Evolutionary conservation across 2,797 vertebrate genomes (phyloP), one percentile per base, ranked within the genome.

Genomic region (Enteromius treurensis): DNA sequence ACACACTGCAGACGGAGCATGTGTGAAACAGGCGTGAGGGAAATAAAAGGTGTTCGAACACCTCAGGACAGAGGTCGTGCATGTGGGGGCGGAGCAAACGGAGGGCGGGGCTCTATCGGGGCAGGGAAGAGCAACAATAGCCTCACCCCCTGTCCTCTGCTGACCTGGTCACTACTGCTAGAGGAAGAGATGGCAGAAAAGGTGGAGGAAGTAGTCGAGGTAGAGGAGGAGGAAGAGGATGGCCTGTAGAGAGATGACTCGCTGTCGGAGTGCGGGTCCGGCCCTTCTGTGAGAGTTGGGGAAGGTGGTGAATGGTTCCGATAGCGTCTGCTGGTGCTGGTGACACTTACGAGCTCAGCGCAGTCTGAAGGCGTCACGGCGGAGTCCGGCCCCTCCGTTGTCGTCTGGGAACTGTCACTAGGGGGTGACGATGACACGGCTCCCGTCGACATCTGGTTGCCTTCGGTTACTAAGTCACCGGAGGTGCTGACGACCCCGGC

Each of bases 371-470:
- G 98, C 2, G 98, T 99, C 87, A 98, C 95, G 2, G 98, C 98
- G 0, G 97, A 98, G 89, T 99, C 98, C 0, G 97, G 97, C 15
- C 98, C 98, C 92, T 99, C 98, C 0, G 98, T 99, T 83, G 98
- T 99, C 29, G 98, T 98, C 92, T 99, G 98, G 82, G 98, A 99
- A 84, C 97, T 98, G 90, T 99, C 98, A 2, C 98, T 99, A 81
- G 96, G 92, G 1, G 97, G 97, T 0, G 97, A 96, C 0, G 97
- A 98, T 77, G 95, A 94, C 88, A 93, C 93, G 15, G 93, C 91
- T 1, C 91, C 97, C 88, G 91, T 92, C 88, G 89, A 96, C 91
- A 96, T 95, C 14, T 93, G 95, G n/a, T 96, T 94, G 87, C 93
- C 91, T 4, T 94, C 93, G 0, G 92, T 90, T 47, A 91, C 89